Conservation (phyloP, 1,140 invertebrate genomes). For the Drosophila ogumai region DNA sequence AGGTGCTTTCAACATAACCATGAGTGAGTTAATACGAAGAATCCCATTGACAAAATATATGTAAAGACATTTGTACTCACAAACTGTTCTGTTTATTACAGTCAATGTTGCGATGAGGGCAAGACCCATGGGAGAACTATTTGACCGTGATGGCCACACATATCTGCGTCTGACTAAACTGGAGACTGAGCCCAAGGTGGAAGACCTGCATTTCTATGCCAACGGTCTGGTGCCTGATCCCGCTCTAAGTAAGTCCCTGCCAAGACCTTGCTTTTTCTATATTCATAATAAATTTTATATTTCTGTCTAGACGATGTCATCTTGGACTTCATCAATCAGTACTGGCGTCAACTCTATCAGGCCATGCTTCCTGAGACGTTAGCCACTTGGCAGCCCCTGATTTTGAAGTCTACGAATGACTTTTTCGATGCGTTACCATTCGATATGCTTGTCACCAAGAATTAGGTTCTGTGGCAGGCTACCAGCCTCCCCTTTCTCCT, state of each 20-base stretch:
- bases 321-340: slow-evolving; percentile 82
- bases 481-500: no score
- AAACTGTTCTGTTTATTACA: slow-evolving; percentile 8
- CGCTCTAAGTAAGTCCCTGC: slow-evolving; percentile 65
- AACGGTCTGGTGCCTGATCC: slow-evolving; percentile 80
- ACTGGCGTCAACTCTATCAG: slow-evolving; percentile 76
- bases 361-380: slow-evolving; percentile 74
- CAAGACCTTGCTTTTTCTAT: neutral
- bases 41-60: neutral
- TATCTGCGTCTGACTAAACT: slow-evolving; percentile 73
- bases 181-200: slow-evolving; percentile 74
- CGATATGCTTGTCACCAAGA: slow-evolving; percentile 66
- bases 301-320: slow-evolving; percentile 68
- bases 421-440: slow-evolving; percentile 77
- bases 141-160: slow-evolving; percentile 74
- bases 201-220: slow-evolving; percentile 77
- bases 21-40: slow-evolving; percentile 55
- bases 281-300: neutral
- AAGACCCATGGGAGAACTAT: slow-evolving; percentile 67
- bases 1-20: slow-evolving; percentile 78
- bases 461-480: slow-evolving; percentile 24
- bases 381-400: slow-evolving; percentile 69
- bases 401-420: slow-evolving; percentile 68
- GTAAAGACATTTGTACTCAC: neutral
- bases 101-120: slow-evolving; percentile 67